Percentiles rank a stretch among this genome's conserved stretches.
Evolutionary conservation across 2,113 vertebrate genomes (phyloP).

Genomic region (Alces alces): DNA sequence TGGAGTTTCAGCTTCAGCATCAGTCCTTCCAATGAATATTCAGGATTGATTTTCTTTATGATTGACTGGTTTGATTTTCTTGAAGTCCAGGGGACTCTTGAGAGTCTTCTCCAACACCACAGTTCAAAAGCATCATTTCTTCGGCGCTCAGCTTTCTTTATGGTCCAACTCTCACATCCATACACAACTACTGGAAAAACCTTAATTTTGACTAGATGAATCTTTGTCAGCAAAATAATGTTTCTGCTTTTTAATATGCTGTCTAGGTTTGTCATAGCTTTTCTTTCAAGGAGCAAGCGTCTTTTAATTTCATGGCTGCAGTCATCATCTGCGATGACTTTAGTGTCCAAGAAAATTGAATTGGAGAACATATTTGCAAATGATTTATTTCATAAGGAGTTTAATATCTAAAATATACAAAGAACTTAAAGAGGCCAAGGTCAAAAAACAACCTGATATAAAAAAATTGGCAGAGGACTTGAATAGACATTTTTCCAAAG

Average conservation of each 20-base stretch:
- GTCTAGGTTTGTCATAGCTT: not conserved
- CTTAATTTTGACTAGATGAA: not conserved
- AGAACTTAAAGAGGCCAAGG: not conserved
- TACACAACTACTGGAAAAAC: not conserved
- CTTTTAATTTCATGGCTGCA: not conserved
- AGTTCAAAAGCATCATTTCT: not conserved
- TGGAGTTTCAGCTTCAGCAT: not conserved
- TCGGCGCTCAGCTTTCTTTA: not conserved
- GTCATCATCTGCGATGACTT: not conserved
- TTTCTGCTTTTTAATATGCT: not conserved
- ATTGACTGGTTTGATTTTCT: not conserved
- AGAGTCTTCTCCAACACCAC: not conserved
- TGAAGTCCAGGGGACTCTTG: not conserved
- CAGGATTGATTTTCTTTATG: not conserved
- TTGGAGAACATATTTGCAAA: not conserved
- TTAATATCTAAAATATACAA: not conserved
- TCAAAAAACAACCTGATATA: not conserved
- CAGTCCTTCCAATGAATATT: not conserved
- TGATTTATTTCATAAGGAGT: not conserved
- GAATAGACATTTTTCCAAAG: not conserved
- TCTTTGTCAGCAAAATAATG: not conserved
- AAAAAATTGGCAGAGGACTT: not conserved
- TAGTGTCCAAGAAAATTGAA: not conserved
- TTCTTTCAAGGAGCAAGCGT: not conserved
- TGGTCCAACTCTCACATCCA: not conserved